A percentile compares a stretch with the other conserved stretches of the same genome.
Conservation (phyloP, 2,113 vertebrate species). For the Phoxinus phoxinus region DNA sequence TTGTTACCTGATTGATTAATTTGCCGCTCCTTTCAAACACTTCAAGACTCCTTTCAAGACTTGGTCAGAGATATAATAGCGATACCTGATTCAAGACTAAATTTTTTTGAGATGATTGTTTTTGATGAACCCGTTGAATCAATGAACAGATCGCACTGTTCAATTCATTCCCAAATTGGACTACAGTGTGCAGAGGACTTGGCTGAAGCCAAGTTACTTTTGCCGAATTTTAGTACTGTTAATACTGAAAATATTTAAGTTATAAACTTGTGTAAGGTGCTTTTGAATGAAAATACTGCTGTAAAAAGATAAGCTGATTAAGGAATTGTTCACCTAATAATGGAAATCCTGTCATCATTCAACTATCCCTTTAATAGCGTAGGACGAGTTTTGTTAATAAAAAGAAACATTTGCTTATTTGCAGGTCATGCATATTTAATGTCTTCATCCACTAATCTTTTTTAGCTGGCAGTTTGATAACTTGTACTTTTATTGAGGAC, state of each 20-base stretch:
- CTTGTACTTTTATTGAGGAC: background rate
- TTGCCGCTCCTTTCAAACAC: too few relatives aligned
- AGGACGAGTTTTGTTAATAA: constrained; percentile 5
- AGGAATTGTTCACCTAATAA: too few relatives aligned
- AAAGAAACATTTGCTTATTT: background rate
- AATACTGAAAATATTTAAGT: too few relatives aligned
- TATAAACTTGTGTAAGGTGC: too few relatives aligned
- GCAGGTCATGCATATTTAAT: background rate
- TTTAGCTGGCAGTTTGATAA: background rate
- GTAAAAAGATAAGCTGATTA: too few relatives aligned
- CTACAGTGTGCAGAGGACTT: too few relatives aligned
- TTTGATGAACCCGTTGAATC: background rate
- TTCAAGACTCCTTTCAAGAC: too few relatives aligned
- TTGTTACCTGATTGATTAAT: too few relatives aligned
- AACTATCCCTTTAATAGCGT: background rate
- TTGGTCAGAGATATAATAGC: background rate
- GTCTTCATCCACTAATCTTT: background rate
- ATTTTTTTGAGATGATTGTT: background rate
- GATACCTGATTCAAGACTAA: background rate
- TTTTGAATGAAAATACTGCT: too few relatives aligned
- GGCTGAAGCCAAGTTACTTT: too few relatives aligned
- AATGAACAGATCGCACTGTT: background rate
- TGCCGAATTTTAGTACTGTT: too few relatives aligned
- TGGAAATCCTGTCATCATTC: too few relatives aligned
- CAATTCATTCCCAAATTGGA: background rate